phyloP scores from a whole-genome alignment of 2,888 invertebrate species.

The Euzetes globulus region DNA sequence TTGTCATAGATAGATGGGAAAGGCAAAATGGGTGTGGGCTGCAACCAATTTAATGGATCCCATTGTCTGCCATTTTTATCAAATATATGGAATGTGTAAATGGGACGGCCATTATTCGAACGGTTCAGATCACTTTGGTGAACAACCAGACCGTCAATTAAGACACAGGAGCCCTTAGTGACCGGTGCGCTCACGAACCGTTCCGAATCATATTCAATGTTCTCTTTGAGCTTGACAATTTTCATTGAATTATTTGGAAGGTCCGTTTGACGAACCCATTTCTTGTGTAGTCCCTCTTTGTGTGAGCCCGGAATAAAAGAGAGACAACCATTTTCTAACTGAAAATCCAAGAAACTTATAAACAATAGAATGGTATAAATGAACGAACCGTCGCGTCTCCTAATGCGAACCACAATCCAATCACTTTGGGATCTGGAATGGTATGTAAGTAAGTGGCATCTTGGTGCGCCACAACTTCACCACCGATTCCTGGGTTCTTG shows the following conservation, averaged over 20 bases:
- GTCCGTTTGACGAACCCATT: background rate
- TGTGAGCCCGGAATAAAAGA: conserved; percentile 90
- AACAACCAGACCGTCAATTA: conserved; percentile 86
- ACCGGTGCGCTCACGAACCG: conserved; percentile 72
- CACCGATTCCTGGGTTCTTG: conserved; percentile 84
- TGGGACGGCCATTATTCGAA: conserved; percentile 72
- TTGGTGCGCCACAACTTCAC: conserved; percentile 57
- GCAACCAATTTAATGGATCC: conserved; percentile 67
- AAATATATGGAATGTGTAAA: conserved; percentile 89
- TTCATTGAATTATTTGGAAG: no score
- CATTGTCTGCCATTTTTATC: conserved; percentile 59
- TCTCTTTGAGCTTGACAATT: conserved; percentile 48
- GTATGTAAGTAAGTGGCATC: conserved; percentile 79
- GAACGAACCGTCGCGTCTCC: conserved; percentile 71
- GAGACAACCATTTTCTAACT: conserved; percentile 79
- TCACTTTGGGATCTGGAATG: conserved; percentile 47
- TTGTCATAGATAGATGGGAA: conserved; percentile 36
- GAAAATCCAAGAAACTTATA: no score
- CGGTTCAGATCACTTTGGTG: conserved; percentile 83
- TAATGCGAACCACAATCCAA: conserved; percentile 93
- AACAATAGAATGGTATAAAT: no score
- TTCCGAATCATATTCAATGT: conserved; percentile 56
- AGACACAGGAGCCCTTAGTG: conserved; percentile 72
- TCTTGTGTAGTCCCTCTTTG: conserved; percentile 55
- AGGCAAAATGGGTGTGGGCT: conserved; percentile 35